These are phyloP conservation scores for Arvicanthis niloticus DNA, from an alignment of 2,113 vertebrate genomes.

Conservation along the genomic window DNA sequence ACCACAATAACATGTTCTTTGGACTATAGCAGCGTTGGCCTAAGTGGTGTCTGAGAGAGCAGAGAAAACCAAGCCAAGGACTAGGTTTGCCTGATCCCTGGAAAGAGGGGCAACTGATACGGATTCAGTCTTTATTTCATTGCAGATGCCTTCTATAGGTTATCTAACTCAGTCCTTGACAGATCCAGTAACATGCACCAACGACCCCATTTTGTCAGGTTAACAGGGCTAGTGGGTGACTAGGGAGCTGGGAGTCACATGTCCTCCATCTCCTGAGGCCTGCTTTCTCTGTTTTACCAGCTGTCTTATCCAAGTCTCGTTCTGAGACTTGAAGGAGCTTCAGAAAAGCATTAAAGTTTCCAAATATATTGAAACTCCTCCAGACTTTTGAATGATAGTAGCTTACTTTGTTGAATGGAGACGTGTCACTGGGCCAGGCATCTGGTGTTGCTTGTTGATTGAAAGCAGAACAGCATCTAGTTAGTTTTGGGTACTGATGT, in stretches of 20 bases:
- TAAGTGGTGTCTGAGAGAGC: background rate
- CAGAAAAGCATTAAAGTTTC: slow-evolving; percentile 40
- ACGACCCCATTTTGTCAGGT: background rate
- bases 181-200: background rate
- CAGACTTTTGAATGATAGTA: slow-evolving; percentile 27
- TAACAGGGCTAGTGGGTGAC: too few species aligned
- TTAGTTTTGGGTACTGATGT: background rate
- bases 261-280: background rate
- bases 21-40: background rate
- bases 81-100: background rate
- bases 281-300: background rate
- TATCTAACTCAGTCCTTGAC: background rate
- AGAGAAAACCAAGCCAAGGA: background rate
- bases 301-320: slow-evolving; percentile 8
- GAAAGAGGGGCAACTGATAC: background rate
- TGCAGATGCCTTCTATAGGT: background rate
- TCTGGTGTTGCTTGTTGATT: background rate
- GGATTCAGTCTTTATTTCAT: background rate
- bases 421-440: background rate
- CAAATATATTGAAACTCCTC: slow-evolving; percentile 52
- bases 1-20: background rate
- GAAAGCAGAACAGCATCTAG: slow-evolving; percentile 9
- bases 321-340: slow-evolving; percentile 61
- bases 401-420: slow-evolving; percentile 53
- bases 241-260: background rate